Evolutionary conservation across 2,797 vertebrate genomes (phyloP).

Genomic region (Halcyon chelicuti): DNA sequence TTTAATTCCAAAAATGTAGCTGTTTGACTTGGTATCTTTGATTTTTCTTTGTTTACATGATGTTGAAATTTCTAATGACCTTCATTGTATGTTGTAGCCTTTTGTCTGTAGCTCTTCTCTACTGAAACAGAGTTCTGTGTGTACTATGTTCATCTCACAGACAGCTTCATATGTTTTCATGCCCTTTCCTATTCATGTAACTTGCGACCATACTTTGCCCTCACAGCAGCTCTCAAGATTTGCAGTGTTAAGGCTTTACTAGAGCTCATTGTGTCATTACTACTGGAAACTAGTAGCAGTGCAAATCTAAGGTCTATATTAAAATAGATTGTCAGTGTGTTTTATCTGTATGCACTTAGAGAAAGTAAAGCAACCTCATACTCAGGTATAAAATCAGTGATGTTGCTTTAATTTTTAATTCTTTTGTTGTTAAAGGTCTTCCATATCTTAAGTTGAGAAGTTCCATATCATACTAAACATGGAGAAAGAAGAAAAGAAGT

Average conservation of each 20-base stretch:
- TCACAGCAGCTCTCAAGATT: background rate
- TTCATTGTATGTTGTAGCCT: background rate
- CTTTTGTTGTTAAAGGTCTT: constrained; percentile 55
- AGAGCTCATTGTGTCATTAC: background rate
- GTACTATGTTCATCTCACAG: background rate
- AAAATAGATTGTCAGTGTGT: background rate
- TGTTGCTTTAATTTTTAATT: background rate
- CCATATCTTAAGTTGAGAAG: constrained; percentile 62
- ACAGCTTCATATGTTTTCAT: background rate
- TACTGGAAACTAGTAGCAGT: background rate
- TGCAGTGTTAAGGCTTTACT: background rate
- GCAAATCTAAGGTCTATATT: background rate
- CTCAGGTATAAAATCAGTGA: background rate
- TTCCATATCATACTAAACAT: constrained; percentile 80
- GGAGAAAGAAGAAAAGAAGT: constrained; percentile 92
- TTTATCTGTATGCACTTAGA: background rate
- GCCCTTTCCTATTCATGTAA: background rate
- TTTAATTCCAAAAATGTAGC: background rate
- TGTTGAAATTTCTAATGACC: background rate
- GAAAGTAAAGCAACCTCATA: background rate
- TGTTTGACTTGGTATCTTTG: background rate
- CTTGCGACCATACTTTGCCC: background rate
- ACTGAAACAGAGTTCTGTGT: background rate
- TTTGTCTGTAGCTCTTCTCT: background rate
- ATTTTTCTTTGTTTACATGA: background rate